These are phyloP conservation scores for Barypeithes pellucidus DNA, from an alignment of 2,888 invertebrate species.

Conservation along the genomic window DNA sequence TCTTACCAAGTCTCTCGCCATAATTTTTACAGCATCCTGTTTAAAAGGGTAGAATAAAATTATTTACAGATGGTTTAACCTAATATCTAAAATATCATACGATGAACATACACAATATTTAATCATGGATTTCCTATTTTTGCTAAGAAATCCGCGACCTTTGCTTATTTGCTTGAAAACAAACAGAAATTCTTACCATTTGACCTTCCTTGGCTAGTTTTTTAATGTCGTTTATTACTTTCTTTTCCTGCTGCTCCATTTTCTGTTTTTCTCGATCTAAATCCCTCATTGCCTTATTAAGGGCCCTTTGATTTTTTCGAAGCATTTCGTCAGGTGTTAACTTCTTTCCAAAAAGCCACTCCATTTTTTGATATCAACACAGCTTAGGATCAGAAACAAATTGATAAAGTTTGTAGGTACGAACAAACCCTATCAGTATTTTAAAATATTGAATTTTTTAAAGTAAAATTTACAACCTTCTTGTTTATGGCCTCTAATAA, in stretches of 20 bases:
- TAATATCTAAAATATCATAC: too few relatives aligned
- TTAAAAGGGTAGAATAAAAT: neutral
- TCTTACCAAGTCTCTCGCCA: conserved; percentile 98
- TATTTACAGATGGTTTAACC: too few relatives aligned
- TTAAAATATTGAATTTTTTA: too few relatives aligned
- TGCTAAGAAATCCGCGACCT: too few relatives aligned
- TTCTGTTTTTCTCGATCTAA: conserved; percentile 91
- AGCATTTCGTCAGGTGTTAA: conserved; percentile 99
- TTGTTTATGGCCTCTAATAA: conserved; percentile 13
- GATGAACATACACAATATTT: too few relatives aligned
- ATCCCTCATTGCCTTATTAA: conserved; percentile 98
- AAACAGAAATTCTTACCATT: conserved; percentile 80
- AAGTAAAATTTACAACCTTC: neutral
- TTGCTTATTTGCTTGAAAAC: too few relatives aligned
- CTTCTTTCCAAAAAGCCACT: conserved; percentile 97
- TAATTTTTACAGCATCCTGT: conserved; percentile 98
- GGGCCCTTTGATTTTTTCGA: conserved; percentile 96
- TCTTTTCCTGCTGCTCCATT: conserved; percentile 99
- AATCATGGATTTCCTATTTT: too few relatives aligned
- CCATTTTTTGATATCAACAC: conserved; percentile 73
- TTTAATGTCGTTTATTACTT: conserved; percentile 97
- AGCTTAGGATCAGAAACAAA: too few relatives aligned
- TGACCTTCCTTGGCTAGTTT: conserved; percentile 99
- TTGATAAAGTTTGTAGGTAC: too few relatives aligned
- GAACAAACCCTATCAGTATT: too few relatives aligned